Base-by-base conservation (phyloP, 2,888 invertebrate genomes). In the Tachina grossa region DNA sequence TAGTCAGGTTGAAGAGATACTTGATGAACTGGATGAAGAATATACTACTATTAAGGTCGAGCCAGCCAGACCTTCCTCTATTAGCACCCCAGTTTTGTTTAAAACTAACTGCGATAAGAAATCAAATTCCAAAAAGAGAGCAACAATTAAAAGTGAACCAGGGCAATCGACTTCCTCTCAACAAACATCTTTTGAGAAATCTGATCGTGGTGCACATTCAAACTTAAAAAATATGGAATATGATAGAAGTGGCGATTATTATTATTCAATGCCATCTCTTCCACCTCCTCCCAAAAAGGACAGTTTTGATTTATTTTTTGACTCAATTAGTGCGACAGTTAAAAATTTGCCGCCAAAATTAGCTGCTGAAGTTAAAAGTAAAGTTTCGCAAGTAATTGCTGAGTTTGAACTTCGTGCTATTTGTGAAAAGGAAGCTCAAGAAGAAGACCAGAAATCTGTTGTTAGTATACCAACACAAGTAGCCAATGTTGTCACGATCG, bases 331-430 rank as follows among this genome's bases (percentile, higher is more conserved):
- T 78, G 88, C 90, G 10, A 91, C 88, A 63, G 89, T 90, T 43
- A 90, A 90, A 76, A 87, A 85, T 6, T 76, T 90, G 43, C 90
- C 90, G 6, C 90, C 90, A 0, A 90, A 90, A 76, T 53, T 90
- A 65, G 91, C 90, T 0, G 88, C 90, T 0, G 91, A 91, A 78
- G 90, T 90, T 13, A 90, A 90, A 65, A 90, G 88, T 78, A 88
- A 89, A 19, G 89, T 90, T 1, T 90, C 90, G 0, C 91, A 90
- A 53, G 89, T 90, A 14, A 88, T 90, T 39, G 89, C 89, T 0
- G 90, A 90, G 63, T 90, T 89, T 31, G 90, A 90, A 83, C 79
- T 90, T 16, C 89, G 90, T 16, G 90, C 91, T 3, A 90, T 91
- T 75, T 88, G 90, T 6, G 89, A 90, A 49, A 78, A 88, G 43